Conservation (phyloP, 2,888 invertebrate genomes). For the Helobdella robusta region DNA sequence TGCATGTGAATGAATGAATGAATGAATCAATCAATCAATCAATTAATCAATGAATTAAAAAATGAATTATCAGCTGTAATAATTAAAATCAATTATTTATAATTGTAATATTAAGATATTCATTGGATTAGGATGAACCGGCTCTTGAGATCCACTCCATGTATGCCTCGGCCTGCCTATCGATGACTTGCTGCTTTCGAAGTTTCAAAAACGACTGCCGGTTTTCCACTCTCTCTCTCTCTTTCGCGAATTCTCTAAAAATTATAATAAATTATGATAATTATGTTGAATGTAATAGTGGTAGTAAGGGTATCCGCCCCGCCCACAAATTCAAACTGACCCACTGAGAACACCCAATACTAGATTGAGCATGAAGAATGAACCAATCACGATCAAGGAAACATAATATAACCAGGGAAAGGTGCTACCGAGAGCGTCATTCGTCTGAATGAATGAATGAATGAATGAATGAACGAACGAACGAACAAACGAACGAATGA, state of each 20-base stretch:
- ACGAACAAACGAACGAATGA: too few relatives aligned
- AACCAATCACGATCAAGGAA: slow-evolving; percentile 99
- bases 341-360: slow-evolving; percentile 99
- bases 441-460: slow-evolving; percentile 65
- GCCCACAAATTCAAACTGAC: slow-evolving; percentile 61
- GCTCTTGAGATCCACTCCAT: slow-evolving; percentile 99
- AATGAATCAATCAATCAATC: background rate
- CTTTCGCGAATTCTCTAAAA: slow-evolving; percentile 97
- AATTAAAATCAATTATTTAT: background rate
- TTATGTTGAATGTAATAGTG: background rate
- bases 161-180: slow-evolving; percentile 95
- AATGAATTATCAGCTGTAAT: background rate
- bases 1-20: background rate
- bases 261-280: background rate
- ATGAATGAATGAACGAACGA: background rate
- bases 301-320: too few relatives aligned
- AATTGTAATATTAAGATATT: background rate
- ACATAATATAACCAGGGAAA: slow-evolving; percentile 99
- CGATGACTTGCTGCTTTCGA: slow-evolving; percentile 92
- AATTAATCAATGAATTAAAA: background rate
- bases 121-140: slow-evolving; percentile 56
- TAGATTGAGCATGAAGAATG: slow-evolving; percentile 99
- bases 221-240: slow-evolving; percentile 99
- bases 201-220: slow-evolving; percentile 97
- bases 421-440: slow-evolving; percentile 94